Evolutionary conservation across 2,888 invertebrate genomes (phyloP), one percentile per base, ranked within the genome.

Genomic region (Scelioninae gen. 2): DNA sequence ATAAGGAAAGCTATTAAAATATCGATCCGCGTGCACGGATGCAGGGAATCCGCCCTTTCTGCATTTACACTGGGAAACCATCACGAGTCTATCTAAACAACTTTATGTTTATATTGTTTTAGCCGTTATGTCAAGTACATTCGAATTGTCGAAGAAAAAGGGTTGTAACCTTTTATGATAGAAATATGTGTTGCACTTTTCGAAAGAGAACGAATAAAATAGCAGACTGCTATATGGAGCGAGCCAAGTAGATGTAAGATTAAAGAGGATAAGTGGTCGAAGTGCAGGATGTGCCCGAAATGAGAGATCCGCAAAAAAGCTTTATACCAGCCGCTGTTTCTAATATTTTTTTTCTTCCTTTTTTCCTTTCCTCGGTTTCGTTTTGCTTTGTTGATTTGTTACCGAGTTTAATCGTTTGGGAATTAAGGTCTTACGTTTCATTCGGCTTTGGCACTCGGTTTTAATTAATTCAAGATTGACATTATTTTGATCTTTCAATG

Each of bases 1-100:
- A 79, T 79, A 61, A 79, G 76, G 64, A 61, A 77, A 77, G 76
- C 78, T 79, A 81, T 81, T 82, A 82, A 79, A 80, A 82, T 82
- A 80, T 81, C 76, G 79, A 75, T 77, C 74, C 64, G 74, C 74
- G 77, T 77, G 78, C 77, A 77, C 72, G 71, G 67, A 50, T n/a
- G 1, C 13, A 37, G 19, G 52, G 35, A 13, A 19, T 37, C 35
- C 13, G 15, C 15, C 3, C 22, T 25, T 22, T 43, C 45, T 22
- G 33, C 58, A 39, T 64, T 58, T 48, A 57, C 37, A 52, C 53
- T 22, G 25, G 13, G 1, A 33, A 37, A 7, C 10, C 25, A 13
- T 18, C 33, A 37, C 22, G 25, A 43, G 18, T 61, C 61, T 37
- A 7, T 46, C 25, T 35, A 6, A 22, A 18, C 37, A 16, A 45